Evolutionary conservation across 2,113 vertebrate genomes (phyloP), one percentile per base, ranked within the genome.

Genomic region (Pavo muticus): DNA sequence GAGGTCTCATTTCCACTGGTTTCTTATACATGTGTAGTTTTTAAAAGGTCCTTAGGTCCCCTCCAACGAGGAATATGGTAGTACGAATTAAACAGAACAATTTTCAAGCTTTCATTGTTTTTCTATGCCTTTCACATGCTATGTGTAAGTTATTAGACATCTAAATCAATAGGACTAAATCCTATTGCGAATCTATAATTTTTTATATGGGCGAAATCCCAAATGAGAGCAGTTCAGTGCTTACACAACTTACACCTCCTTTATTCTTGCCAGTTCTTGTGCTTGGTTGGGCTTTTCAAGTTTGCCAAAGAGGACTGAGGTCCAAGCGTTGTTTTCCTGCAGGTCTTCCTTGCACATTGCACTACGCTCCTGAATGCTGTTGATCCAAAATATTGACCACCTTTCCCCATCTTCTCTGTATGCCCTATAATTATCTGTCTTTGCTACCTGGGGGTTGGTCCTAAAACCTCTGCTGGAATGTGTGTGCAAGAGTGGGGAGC

Each of bases 351-450:
- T 11, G 60, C 30, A 21, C 11, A 1, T n/a, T 14, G 6, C 37
- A 13, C 13, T 1, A 0, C 65, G 68, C 5, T 44, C 30, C 45
- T 45, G 39, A 29, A n/a, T 16, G 21, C 8, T 45, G 21, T 9
- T 27, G 32, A 57, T 21, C 4, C 14, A 44, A 56, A 47, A 32
- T 32, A 48, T 4, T 37, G 21, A 11, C 11, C 65, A 57, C 30
- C 42, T 64, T 39, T 44, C 14, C 18, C 4, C 25, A 45, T 52
- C 59, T 71, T 78, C 50, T 44, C 24, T 9, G 17, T 65, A 56
- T 25, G 24, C 4, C 19, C 19, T 30, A 16, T 10, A 35, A 1
- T 47, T 30, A 17, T 17, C 40, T 0, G 0, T 2, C 23, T 61
- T 76, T 56, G 29, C 10, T 76, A 24, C 10, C 29, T 45, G 9